Base-by-base conservation (phyloP, 2,113 vertebrate genomes). In the Neodon shergylaensis region DNA sequence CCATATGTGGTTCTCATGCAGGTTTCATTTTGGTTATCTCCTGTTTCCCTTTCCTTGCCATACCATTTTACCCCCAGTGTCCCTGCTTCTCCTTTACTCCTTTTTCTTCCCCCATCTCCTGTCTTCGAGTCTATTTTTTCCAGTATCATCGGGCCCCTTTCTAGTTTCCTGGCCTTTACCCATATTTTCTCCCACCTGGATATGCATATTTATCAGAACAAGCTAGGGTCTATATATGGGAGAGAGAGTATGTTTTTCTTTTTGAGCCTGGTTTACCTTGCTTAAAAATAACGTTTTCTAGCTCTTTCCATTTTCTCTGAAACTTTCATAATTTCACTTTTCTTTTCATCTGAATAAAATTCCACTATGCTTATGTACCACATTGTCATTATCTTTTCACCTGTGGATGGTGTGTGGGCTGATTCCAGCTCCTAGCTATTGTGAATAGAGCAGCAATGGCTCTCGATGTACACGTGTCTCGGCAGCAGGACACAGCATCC, bases 191-290 rank as follows among this genome's bases (percentile, higher is more conserved):
- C 39, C 58, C 81, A 84, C 81, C 81, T 84, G 81, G 81, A 63
- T 65, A 84, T 84, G 58, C 81, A 84, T 84, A 84, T 84, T 84
- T 84, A 84, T 84, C 19, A 84, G 81, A 65, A 19, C 58, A 42
- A 39, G 8, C 58, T 84, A 44, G 13, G 7, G 65, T 84, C 58
- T 84, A 65, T 42, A 44, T 65, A 44, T 84, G 81, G 17, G 17
- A 63, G 52, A 58, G 13, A 63, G n/a, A 42, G 24, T 31, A 28
- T 84, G 36, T 82, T 61, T 82, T 26, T 84, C 39, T 84, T 84
- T 63, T 39, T 65, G 58, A 65, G 3, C 16, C 58, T 65, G n/a
- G 39, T 31, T 63, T 65, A 84, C 81, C 58, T 84, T 84, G 26
- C 39, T 84, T 65, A 65, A 84, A 63, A 65, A 84, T 84, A 63